Conservation (phyloP, 2,888 invertebrate genomes). For the Mamestra brassicae region DNA sequence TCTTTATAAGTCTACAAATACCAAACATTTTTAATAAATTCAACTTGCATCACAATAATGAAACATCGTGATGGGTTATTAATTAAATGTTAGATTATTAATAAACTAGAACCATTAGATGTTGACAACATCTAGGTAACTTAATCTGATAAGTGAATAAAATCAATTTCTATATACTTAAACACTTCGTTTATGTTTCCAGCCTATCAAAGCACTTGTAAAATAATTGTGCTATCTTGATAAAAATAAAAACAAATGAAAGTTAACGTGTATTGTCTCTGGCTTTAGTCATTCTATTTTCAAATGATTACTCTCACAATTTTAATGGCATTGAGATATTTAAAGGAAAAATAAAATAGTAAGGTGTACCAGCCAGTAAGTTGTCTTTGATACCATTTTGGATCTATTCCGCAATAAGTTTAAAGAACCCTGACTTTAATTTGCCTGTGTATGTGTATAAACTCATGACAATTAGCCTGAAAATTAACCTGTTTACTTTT, state of each 20-base stretch:
- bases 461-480: constrained; percentile 1
- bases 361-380: neutral
- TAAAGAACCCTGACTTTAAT: constrained; percentile 4
- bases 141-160: constrained; percentile 78
- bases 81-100: constrained; percentile 42
- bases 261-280: neutral
- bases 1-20: neutral
- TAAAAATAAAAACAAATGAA: constrained; percentile 35
- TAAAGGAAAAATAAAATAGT: neutral
- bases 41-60: constrained; percentile 13
- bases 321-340: neutral
- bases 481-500: constrained; percentile 16
- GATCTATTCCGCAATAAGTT: neutral
- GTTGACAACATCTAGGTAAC: constrained; percentile 31
- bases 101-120: constrained; percentile 27
- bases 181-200: constrained; percentile 63
- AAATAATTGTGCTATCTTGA: constrained; percentile 45
- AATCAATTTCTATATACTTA: constrained; percentile 66
- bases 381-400: constrained; percentile 12
- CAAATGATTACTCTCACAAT: constrained; percentile 6
- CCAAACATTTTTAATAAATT: constrained; percentile 10
- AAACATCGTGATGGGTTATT: constrained; percentile 41
- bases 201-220: constrained; percentile 60
- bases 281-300: neutral
- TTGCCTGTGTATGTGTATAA: constrained; percentile 3